Evolutionary conservation across 2,113 vertebrate species (phyloP), one percentile per base, ranked within the genome.

Genomic region (Bubo bubo): DNA sequence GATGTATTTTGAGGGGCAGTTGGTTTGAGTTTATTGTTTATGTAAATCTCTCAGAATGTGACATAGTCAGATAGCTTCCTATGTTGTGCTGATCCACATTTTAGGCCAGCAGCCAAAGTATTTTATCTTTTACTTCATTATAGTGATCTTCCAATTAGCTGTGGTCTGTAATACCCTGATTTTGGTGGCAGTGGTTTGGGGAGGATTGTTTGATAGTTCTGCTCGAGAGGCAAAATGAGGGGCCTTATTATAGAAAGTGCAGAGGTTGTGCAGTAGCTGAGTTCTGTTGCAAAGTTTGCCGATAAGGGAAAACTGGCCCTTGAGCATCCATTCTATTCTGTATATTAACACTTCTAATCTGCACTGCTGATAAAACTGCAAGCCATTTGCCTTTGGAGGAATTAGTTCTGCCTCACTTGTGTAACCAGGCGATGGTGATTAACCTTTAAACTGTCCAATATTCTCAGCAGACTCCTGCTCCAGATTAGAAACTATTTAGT

Each of bases 401-500:
- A 99, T 99, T 99, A 99, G 99, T 99, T 98, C 99, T 98, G 99
- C 99, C 99, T 99, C 99, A 99, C 99, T 99, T 99, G 99, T 99
- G 99, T 99, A 99, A 99, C 99, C 99, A 99, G 99, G 99, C 99
- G 97, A 99, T 99, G 99, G 99, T 99, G 99, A 99, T 99, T 99
- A 99, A 99, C 99, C 99, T 99, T 99, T 99, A 99, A 99, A 99
- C 99, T 99, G 99, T 99, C 99, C 99, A 99, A 99, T 99, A 99
- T 99, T 99, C 99, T 99, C 99, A 97, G 99, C 99, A 99, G 99
- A 99, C 99, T 99, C 98, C 99, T 97, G 99, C 98, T 98, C 98
- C 98, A 99, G 99, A 99, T 99, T 99, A 99, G 99, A 99, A 98
- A 99, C 99, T 99, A 99, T 99, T 99, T 99, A 99, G 99, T 99